A percentile compares a stretch with the other conserved stretches of the same genome.
These are phyloP conservation scores for Chloroceryle inda DNA, from an alignment of 2,797 vertebrate species.

Conservation along the genomic window DNA sequence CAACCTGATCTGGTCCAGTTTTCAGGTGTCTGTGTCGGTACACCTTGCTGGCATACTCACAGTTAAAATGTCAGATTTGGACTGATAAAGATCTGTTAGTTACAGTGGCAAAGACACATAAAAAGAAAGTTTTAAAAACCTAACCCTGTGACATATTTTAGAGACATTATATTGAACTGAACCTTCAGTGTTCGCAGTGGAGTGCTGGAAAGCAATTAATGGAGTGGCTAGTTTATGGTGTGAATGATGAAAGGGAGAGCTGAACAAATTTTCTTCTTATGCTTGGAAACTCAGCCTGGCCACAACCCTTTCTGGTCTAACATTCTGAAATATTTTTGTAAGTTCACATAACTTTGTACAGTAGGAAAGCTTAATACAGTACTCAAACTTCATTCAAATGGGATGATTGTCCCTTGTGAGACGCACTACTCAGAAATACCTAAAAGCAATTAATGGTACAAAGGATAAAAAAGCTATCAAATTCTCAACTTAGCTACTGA, in stretches of 20 bases:
- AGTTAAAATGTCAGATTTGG: not conserved
- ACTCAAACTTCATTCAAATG: conserved; percentile 5
- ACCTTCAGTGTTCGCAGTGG: not conserved
- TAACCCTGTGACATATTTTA: not conserved
- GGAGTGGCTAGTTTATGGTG: not conserved
- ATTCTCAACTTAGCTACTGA: conserved; percentile 38
- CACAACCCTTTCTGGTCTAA: not conserved
- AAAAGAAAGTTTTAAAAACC: not conserved
- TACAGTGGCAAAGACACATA: fast-evolving
- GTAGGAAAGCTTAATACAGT: conserved; percentile 31
- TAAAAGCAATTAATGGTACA: conserved; percentile 51
- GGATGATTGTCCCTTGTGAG: conserved; percentile 36
- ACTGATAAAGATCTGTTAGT: not conserved
- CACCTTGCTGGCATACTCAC: not conserved
- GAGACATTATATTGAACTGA: not conserved
- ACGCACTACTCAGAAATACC: conserved; percentile 25
- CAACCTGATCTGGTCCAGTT: not conserved
- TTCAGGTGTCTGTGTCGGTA: not conserved
- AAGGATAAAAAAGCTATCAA: conserved; percentile 41
- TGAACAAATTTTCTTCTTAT: conserved; percentile 17
- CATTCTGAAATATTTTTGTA: conserved; percentile 50
- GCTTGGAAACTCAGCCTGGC: not conserved
- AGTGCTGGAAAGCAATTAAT: not conserved
- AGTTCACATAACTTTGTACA: conserved; percentile 29
- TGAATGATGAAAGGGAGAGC: not conserved